Evolutionary conservation across 1,140 invertebrate genomes (phyloP).

Genomic region (Schlechtendalia chinensis): DNA sequence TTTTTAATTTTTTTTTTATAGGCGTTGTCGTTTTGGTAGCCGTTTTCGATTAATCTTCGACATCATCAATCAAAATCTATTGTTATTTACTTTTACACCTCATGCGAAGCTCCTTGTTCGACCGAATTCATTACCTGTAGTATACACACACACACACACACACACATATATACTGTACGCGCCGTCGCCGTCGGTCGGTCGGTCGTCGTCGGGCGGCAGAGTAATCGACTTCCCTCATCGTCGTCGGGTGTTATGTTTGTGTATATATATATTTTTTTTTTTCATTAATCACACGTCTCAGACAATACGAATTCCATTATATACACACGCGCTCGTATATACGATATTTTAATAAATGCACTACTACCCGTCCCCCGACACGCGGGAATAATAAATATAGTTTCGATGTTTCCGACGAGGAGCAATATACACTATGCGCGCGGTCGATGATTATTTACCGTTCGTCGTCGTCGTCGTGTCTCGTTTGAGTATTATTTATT

Average conservation of each 20-base stretch:
- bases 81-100: slow-evolving; percentile 50
- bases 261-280: slow-evolving; percentile 47
- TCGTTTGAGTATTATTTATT: background rate
- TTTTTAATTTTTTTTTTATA: slow-evolving; percentile 3
- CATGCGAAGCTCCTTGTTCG: slow-evolving; percentile 39
- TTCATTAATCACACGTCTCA: slow-evolving; percentile 47
- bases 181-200: background rate
- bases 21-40: slow-evolving; percentile 49
- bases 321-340: background rate
- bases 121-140: slow-evolving; percentile 48
- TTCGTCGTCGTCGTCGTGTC: no score
- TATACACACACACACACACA: no score
- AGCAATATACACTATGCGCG: background rate
- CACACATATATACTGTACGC: background rate
- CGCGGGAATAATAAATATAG: background rate
- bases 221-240: slow-evolving; percentile 42
- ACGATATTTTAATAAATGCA: no score
- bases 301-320: slow-evolving; percentile 48
- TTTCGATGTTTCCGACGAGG: slow-evolving; percentile 4
- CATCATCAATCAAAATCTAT: slow-evolving; percentile 50
- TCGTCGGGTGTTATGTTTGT: slow-evolving; percentile 23
- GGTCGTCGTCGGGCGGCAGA: slow-evolving; percentile 7
- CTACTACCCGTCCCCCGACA: slow-evolving; percentile 15
- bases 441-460: no score
- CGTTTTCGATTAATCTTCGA: slow-evolving; percentile 48